Evolutionary conservation across 2,113 vertebrate species (phyloP), one percentile per base, ranked within the genome.

Genomic region (Crypturellus undulatus): DNA sequence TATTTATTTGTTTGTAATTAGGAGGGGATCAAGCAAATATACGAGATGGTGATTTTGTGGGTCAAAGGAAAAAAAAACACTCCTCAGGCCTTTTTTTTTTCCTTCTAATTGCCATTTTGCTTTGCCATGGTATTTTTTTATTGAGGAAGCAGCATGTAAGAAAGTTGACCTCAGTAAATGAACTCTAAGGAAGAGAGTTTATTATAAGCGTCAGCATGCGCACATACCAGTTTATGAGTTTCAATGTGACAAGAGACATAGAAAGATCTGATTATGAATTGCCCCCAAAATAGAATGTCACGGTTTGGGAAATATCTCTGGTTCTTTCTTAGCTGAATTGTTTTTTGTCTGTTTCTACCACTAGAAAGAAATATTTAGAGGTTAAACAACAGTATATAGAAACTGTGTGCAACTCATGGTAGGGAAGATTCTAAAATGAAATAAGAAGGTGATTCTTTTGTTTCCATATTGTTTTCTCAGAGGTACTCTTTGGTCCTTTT

Each of bases 161-260:
- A 70, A 91, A 88, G 91, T 88, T 96, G 90, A 97, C 95, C 92
- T 95, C 90, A 83, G 64, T 94, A 94, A 95, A 96, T 93, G 87
- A 94, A 82, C 73, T 94, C 90, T 79, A 92, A 69, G 68, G 87
- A 82, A 94, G 84, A 92, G 76, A 93, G 91, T 95, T 94, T 97
- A 86, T 95, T 95, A 78, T 80, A 90, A 75, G 52, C 84, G 91
- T 94, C 92, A 95, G 94, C 95, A 92, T 93, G 93, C 83, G 90
- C 68, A 84, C 59, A 75, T 95, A 94, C 84, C 63, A 93, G 92
- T 94, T 97, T 94, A 93, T 90, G 82, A 79, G 51, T 77, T 93
- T 94, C 91, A 91, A 95, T 91, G 82, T 94, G 87, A 79, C 93
- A 92, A 89, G 79, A 81, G 84, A 87, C 81, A 87, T 85, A 91